Percentiles rank a stretch among this genome's conserved stretches.
phyloP scores from a whole-genome alignment of 2,113 vertebrate species.

The Mormyrus lacerda region DNA sequence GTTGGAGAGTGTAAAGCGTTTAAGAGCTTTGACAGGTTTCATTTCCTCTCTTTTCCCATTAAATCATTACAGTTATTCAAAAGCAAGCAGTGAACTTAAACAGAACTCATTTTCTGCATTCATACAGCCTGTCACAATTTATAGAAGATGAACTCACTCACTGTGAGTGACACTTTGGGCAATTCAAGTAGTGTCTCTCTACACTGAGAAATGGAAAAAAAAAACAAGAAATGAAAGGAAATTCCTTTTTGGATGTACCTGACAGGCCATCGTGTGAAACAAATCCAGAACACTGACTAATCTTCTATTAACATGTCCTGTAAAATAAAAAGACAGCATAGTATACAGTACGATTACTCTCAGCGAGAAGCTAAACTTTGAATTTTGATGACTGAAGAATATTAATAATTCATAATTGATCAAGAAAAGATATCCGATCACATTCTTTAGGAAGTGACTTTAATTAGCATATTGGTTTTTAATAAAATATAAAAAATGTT shows the following conservation, averaged over 20 bases:
- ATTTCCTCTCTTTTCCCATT: constrained; percentile 6
- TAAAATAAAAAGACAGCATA: constrained; percentile 20
- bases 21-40: constrained; percentile 13
- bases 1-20: constrained; percentile 12
- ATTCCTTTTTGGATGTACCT: not conserved
- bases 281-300: not conserved
- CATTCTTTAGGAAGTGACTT: constrained; percentile 38
- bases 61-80: constrained; percentile 26
- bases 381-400: constrained; percentile 25
- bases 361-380: constrained; percentile 27
- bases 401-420: constrained; percentile 25
- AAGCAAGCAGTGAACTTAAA: constrained; percentile 20
- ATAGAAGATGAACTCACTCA: not conserved
- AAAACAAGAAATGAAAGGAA: not conserved
- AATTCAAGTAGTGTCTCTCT: not conserved
- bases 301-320: constrained; percentile 14
- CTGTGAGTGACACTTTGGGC: not conserved
- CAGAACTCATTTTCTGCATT: not conserved
- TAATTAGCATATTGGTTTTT: constrained; percentile 34
- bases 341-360: constrained; percentile 25
- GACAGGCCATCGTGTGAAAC: not conserved
- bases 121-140: not conserved
- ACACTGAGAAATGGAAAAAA: not conserved
- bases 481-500: constrained; percentile 27
- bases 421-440: constrained; percentile 32